Evolutionary conservation across 2,888 invertebrate genomes (phyloP), one percentile per base, ranked within the genome.

Genomic region (Euspilapteryx auroguttella): DNA sequence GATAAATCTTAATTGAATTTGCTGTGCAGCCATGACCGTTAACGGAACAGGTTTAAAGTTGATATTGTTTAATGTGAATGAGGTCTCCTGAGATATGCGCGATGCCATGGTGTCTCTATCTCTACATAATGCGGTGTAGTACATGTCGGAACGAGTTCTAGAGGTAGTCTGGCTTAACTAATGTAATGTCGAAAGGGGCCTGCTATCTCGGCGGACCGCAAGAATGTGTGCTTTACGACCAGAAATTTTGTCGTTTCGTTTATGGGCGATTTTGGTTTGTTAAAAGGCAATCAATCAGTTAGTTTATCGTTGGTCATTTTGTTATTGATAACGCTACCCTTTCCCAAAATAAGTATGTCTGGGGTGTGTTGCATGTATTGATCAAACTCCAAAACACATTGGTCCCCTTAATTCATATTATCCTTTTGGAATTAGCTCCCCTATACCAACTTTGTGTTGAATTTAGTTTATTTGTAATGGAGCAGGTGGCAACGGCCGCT

Each of bases 401-500:
- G 5, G 5, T 17, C 8, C 5, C 17, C 5, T 17, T 6, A 5
- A 8, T 17, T 17, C 8, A 17, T 17, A 6, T 17, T 17, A 8
- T 17, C 5, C 5, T 17, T 5, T 6, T 8, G 8, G 5, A 17
- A 17, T 12, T 4, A 12, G 12, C 9, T 8, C 13, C 6, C 7
- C 24, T 24, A 24, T 12, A 12, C 8, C 8, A n/a, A 24, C 12
- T 24, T 12, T n/a, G 12, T 10, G 10, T 22, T 22, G 9, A 13
- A 13, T 8, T 8, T 7, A n/a, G 12, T 24, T 24, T 12, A 13
- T 8, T 21, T 27, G 12, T 15, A 24, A 24, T 24, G 12, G 24
- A 24, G 56, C 71, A 71, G 71, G 65, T 69, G 69, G 35, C 65
- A 73, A 73, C 73, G 71, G 73, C 57, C 46, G 38, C 37, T 29